phyloP scores from a whole-genome alignment of 2,888 invertebrate genomes.

The Exocentrus adspersus region DNA sequence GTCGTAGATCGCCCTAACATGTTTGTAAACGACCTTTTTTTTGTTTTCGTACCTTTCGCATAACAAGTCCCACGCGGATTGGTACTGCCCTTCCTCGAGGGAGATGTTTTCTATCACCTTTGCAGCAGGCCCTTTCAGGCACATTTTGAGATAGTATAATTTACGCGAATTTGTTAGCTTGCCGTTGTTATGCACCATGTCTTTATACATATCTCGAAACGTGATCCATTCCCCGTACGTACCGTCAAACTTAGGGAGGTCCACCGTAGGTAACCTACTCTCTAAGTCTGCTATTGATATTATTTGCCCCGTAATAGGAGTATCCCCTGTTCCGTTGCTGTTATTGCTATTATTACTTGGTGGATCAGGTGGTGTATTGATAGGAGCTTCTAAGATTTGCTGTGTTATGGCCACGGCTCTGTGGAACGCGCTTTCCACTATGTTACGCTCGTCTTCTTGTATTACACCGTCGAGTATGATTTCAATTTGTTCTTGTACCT shows the following conservation, averaged over 20 bases:
- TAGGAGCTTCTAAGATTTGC: too few species aligned
- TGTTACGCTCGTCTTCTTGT: too few species aligned
- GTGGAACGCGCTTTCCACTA: too few species aligned
- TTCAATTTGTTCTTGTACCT: too few species aligned
- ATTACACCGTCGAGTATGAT: too few species aligned
- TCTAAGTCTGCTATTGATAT: not conserved
- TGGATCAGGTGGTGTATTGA: too few species aligned
- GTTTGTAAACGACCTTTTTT: conserved; percentile 17
- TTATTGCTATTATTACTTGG: too few species aligned
- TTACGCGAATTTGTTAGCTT: conserved; percentile 23
- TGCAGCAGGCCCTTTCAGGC: conserved; percentile 30
- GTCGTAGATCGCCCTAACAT: conserved; percentile 31
- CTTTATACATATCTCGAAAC: conserved; percentile 8
- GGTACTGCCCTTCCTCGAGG: conserved; percentile 27
- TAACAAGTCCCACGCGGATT: conserved; percentile 27
- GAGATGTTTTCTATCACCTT: conserved; percentile 31
- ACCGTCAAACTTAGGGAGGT: conserved; percentile 9
- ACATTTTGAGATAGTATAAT: conserved; percentile 32
- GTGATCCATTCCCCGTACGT: conserved; percentile 9
- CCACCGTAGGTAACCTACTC: not conserved
- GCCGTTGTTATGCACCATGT: conserved; percentile 1
- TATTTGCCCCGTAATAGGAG: not conserved
- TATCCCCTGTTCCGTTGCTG: too few species aligned
- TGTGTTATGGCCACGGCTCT: too few species aligned
- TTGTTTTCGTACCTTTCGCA: conserved; percentile 31